These are phyloP conservation scores for Scomberomorus guttatus DNA, from an alignment of 2,797 vertebrate genomes.

Conservation along the genomic window DNA sequence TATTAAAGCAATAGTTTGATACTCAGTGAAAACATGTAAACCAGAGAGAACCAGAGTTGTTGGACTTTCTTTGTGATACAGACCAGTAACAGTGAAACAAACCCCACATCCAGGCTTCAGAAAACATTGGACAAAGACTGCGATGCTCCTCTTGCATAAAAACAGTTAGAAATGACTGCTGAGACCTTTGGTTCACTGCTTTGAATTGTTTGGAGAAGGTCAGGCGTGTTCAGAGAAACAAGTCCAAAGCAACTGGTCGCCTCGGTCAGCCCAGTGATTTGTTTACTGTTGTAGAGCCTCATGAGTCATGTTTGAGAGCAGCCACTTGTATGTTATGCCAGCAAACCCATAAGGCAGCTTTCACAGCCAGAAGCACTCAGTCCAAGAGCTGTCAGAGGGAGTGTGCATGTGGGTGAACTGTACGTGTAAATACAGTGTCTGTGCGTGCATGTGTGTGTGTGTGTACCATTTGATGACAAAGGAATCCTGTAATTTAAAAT, in stretches of 20 bases:
- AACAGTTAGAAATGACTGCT: too few species aligned
- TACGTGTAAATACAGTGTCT: slow-evolving; percentile 37
- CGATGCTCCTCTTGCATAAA: too few species aligned
- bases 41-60: too few species aligned
- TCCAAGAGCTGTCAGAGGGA: slow-evolving; percentile 47
- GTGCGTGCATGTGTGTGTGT: slow-evolving; percentile 8
- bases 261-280: slow-evolving; percentile 48
- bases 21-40: too few species aligned
- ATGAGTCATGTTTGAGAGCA: slow-evolving; percentile 60
- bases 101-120: too few species aligned
- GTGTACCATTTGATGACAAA: slow-evolving; percentile 27
- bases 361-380: slow-evolving; percentile 52
- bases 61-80: too few species aligned
- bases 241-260: slow-evolving; percentile 22
- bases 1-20: too few species aligned
- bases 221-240: slow-evolving; percentile 13
- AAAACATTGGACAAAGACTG: too few species aligned
- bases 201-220: slow-evolving; percentile 24
- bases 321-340: slow-evolving; percentile 55
- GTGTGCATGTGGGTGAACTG: slow-evolving; percentile 12
- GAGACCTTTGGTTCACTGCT: slow-evolving; percentile 9
- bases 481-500: slow-evolving; percentile 48
- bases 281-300: slow-evolving; percentile 54
- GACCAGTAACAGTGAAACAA: too few species aligned
- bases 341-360: slow-evolving; percentile 59